phyloP scores from a whole-genome alignment of 2,797 vertebrate genomes.

The Chelonia mydas region DNA sequence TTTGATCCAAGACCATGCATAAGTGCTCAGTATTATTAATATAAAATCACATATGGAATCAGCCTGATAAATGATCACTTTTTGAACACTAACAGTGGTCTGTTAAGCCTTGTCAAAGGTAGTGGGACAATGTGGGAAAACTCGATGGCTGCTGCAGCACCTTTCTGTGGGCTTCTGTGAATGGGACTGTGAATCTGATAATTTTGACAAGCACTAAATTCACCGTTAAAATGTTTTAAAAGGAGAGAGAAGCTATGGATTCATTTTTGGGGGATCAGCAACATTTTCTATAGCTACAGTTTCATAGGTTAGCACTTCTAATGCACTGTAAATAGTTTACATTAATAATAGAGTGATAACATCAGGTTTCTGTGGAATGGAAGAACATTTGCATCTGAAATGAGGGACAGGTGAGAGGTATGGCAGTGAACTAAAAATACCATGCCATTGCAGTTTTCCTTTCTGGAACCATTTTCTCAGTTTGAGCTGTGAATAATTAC shows the following conservation, averaged over 20 bases:
- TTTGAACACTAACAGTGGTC: not conserved
- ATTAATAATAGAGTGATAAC: not conserved
- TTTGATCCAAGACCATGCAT: not conserved
- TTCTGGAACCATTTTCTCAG: conserved; percentile 9
- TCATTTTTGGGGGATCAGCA: not conserved
- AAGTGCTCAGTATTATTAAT: not conserved
- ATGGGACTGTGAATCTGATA: not conserved
- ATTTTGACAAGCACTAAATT: not conserved
- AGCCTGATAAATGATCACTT: not conserved
- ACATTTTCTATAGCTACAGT: not conserved
- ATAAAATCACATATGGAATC: not conserved
- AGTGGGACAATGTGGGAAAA: not conserved
- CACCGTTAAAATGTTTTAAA: not conserved
- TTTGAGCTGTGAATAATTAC: not conserved
- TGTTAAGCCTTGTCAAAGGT: not conserved
- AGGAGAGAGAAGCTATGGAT: not conserved
- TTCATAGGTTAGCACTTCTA: not conserved
- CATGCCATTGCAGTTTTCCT: not conserved
- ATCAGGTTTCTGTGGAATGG: not conserved
- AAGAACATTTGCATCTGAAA: not conserved
- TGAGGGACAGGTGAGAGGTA: not conserved
- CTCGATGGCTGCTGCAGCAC: not conserved
- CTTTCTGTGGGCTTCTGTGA: not conserved
- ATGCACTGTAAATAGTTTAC: not conserved
- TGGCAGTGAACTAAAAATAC: not conserved